Base-by-base conservation (phyloP, 2,797 vertebrate genomes). In the Tachyglossus aculeatus region DNA sequence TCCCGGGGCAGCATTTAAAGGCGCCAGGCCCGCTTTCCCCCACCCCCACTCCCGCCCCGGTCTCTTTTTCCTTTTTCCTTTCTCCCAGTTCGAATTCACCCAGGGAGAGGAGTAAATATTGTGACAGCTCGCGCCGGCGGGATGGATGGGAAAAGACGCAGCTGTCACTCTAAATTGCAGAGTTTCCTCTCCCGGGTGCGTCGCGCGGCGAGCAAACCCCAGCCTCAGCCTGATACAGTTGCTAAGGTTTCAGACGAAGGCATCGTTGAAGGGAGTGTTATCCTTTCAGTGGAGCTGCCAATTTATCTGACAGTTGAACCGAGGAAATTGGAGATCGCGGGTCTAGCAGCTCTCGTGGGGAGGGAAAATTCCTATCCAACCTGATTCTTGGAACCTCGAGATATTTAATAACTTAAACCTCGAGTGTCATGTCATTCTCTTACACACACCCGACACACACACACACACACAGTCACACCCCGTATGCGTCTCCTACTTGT, bases 101-200 rank as follows among this genome's bases (percentile, higher is more conserved):
- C 41, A 55, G 57, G 53, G 81, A 81, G 73, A 81, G 73, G 80
- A 86, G 81, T 88, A 86, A 89, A 86, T 87, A 88, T 87, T 87
- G 77, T 87, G 84, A 88, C 84, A 75, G 78, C 82, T 74, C 50
- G 74, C 65, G 44, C 55, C 62, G 36, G 55, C 55, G 56, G 80
- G 86, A 87, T 72, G 67, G 84, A 80, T 76, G 54, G 65, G 70
- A 16, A 62, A 59, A 67, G 66, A 80, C 73, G 65, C 52, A 79
- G 72, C 72, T 71, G 82, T 82, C 84, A 77, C 72, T 67, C 65
- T 78, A 62, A 69, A 78, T 71, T 71, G 64, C 69, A 61, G 69
- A 79, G 57, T 81, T 71, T 47, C 45, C 63, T 71, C 51, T 72
- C 53, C 70, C 43, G n/a, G 18, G 44, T 29, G 39, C 44, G 58